A percentile compares a stretch with the other conserved stretches of the same genome.
Evolutionary conservation across 2,888 invertebrate species (phyloP).

Genomic region (Aphrophora alni): DNA sequence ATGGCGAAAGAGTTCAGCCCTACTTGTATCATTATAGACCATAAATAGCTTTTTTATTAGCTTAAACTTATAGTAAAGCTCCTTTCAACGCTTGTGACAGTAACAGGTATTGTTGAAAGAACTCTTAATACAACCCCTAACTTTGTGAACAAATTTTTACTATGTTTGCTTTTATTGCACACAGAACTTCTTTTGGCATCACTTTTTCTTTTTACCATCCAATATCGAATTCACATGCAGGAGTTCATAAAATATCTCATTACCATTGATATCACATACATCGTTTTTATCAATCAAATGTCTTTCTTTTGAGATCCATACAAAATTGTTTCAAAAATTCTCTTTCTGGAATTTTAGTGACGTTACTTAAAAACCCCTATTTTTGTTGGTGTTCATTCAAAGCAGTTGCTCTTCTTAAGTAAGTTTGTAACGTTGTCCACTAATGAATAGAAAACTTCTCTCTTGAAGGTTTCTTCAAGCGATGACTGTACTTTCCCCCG

Average conservation of each 20-base stretch:
- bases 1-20: neutral
- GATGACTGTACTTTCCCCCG: neutral
- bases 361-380: neutral
- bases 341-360: neutral
- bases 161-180: neutral
- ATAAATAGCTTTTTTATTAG: neutral
- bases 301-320: neutral
- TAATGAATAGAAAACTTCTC: neutral
- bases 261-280: neutral
- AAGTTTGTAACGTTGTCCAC: neutral
- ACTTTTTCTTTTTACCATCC: neutral
- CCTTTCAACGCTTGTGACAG: neutral
- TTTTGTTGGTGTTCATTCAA: neutral
- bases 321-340: neutral
- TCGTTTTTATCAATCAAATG: neutral
- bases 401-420: neutral
- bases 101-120: neutral
- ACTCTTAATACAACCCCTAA: neutral
- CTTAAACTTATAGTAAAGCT: neutral
- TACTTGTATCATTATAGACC: neutral
- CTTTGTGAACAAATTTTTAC: neutral
- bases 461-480: neutral
- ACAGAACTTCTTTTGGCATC: neutral
- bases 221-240: neutral
- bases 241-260: neutral